Conservation (phyloP, 2,797 vertebrate genomes). For the Bryconaethiops microstoma region DNA sequence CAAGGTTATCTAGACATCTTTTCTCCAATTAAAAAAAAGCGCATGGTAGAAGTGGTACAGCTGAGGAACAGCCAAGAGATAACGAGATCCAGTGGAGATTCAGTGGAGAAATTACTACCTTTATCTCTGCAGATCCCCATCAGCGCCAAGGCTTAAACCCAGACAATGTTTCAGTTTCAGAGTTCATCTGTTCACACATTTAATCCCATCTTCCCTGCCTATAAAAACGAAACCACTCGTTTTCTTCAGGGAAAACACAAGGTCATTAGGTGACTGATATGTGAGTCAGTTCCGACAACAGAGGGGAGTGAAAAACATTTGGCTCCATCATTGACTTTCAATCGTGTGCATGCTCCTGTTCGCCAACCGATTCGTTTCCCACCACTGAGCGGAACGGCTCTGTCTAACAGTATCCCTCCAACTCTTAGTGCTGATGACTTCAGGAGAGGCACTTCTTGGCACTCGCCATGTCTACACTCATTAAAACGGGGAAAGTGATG, state of each 20-base stretch:
- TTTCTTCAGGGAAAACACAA: not conserved
- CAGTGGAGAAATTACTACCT: constrained; percentile 49
- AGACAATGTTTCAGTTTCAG: not conserved
- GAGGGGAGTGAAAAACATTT: not conserved
- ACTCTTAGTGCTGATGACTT: constrained; percentile 23
- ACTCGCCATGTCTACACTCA: constrained; percentile 8
- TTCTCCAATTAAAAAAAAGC: constrained; percentile 3
- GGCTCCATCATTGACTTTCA: not conserved
- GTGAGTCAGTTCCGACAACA: not conserved
- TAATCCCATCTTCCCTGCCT: not conserved
- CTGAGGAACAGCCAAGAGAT: constrained; percentile 19
- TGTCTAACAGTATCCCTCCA: constrained; percentile 23
- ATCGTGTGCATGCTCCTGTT: not conserved
- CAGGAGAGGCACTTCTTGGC: constrained; percentile 25
- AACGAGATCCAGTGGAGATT: constrained; percentile 37
- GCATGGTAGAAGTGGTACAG: not conserved
- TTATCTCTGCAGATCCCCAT: constrained; percentile 12
- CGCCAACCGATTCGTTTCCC: constrained; percentile 2
- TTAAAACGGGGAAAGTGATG: constrained; percentile 7
- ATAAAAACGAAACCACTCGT: not conserved
- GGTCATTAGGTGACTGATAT: not conserved
- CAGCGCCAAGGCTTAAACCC: constrained; percentile 9
- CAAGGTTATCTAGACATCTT: constrained; percentile 26
- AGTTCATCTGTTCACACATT: not conserved
- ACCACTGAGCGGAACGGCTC: not conserved